These are phyloP conservation scores for Rafetus swinhoei DNA, from an alignment of 2,113 vertebrate species.

Conservation along the genomic window DNA sequence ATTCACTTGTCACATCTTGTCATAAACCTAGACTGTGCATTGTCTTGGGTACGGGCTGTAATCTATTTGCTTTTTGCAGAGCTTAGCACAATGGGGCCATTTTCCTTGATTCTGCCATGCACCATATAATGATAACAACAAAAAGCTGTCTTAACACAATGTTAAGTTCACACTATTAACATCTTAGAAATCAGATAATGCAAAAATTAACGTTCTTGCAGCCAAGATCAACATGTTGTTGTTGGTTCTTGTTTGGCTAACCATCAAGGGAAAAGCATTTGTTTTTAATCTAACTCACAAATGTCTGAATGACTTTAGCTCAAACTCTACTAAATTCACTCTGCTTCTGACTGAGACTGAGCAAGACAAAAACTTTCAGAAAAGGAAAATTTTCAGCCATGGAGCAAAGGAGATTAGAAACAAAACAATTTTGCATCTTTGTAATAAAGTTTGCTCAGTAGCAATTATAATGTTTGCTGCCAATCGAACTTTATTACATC, in stretches of 20 bases:
- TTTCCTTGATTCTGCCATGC: neutral
- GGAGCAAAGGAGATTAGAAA: neutral
- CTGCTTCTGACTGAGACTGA: neutral
- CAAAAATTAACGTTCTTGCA: neutral
- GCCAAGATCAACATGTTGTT: neutral
- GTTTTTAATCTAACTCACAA: neutral
- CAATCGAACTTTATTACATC: neutral
- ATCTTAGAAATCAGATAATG: neutral
- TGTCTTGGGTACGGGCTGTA: neutral
- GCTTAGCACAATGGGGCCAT: neutral
- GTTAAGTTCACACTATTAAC: neutral
- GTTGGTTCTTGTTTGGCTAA: neutral
- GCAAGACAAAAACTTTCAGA: neutral
- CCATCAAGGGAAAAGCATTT: neutral
- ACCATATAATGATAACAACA: neutral
- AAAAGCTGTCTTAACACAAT: neutral
- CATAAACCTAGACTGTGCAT: neutral
- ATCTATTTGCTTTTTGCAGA: neutral
- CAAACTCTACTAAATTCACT: neutral
- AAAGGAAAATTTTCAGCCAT: neutral
- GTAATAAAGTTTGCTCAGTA: no score
- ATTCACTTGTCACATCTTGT: neutral
- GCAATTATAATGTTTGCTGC: neutral
- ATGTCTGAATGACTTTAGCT: neutral
- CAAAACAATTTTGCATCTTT: neutral